Base-by-base conservation (phyloP, 2,113 vertebrate species). In the Herpailurus yagouaroundi region DNA sequence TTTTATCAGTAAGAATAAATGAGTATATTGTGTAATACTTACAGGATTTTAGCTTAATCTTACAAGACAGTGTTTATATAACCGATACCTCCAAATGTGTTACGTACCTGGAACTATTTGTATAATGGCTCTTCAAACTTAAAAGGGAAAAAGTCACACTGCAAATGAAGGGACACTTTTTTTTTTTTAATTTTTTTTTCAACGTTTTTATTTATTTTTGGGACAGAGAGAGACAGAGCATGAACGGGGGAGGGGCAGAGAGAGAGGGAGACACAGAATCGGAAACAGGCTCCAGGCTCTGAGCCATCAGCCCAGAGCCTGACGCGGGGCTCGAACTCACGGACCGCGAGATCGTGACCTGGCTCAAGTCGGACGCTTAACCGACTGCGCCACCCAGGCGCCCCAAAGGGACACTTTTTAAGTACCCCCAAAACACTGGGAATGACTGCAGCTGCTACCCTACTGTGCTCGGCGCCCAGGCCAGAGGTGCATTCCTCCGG, bases 61-160 rank as follows among this genome's bases (percentile, higher is more conserved):
- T 76, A 94, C 0, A 80, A 84, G 33, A 18, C 8, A 33, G 8
- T 55, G 13, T 84, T 95, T 77, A 23, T 19, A 27, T 0, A 71
- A 38, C 69, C 23, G 15, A 55, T 23, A 85, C 38, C 31, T 73
- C 74, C 38, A 52, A 29, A 64, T 38, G 7, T 36, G 80, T 52
- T 83, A 36, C 21, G 18, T 83, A 38, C 11, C 23, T 31, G 36
- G 19, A 91, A 81, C 71, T 76, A 52, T 63, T 60, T 74, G 41
- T 91, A 64, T 27, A 95, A 66, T 4, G 18, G 63, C 31, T 97
- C 33, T 94, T 93, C 76, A 76, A 63, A 88, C 74, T 83, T 45
- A 64, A 96, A 66, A 80, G 10, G 23, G 57, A 64, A 94, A 74
- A 89, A 52, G 45, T 88, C 23, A 60, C 60, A 77, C 48, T 84